Evolutionary conservation across 2,888 invertebrate species (phyloP), one percentile per base, ranked within the genome.

Genomic region (Itoplectis maculator): DNA sequence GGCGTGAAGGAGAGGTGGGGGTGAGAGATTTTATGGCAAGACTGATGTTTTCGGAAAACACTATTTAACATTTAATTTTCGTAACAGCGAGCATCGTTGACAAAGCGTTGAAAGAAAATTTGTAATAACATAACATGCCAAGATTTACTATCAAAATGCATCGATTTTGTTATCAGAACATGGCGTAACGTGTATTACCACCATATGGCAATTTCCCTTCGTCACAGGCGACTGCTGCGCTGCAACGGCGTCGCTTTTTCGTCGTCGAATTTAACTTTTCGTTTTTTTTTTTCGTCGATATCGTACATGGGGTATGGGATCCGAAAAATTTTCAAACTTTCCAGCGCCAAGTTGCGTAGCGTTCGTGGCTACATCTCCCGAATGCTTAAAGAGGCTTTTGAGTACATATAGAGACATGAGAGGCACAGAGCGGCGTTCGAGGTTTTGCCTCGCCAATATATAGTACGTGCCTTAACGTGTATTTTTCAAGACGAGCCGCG

Each of bases 351-450:
- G 51, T 51, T 51, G 51, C 51, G 51, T 51, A 18, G 51, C 51
- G 51, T 18, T 51, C 51, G 51, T 51, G 51, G 51, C 51, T 51
- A 51, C 51, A 51, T 51, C 51, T 51, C 51, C 51, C 15, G 51
- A 51, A 51, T 51, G 51, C 51, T 51, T 51, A 51, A 51, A 51
- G 51, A 51, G 51, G 51, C 51, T 51, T 51, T 51, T 51, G 18
- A 51, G 51, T 51, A 51, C 51, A 51, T 51, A 51, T 51, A 51
- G 51, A 51, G 51, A 51, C 20, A 51, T 20, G 51, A 51, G 51
- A 51, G 9, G 51, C 51, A 18, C 51, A 51, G n/a, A n/a, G 18
- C 18, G 18, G 2, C 51, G 51, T 20, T 51, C 18, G 51, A 51
- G 51, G 18, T 51, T 51, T 51, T 9, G 20, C 51, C n/a, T n/a